These are phyloP conservation scores for Geococcyx californianus DNA, from an alignment of 2,113 vertebrate genomes.

Conservation along the genomic window DNA sequence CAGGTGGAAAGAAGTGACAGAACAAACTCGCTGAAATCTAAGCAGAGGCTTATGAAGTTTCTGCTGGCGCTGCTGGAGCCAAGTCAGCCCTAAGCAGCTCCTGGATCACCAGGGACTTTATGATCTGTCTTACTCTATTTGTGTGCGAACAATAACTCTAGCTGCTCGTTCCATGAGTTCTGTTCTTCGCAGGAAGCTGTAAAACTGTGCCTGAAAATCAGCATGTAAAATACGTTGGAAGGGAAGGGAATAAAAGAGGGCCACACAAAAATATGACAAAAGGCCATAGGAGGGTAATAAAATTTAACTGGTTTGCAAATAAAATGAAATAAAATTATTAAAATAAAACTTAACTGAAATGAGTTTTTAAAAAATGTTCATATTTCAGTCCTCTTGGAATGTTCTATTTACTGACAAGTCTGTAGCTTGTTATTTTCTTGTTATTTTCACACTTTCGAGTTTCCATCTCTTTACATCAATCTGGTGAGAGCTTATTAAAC, in stretches of 20 bases:
- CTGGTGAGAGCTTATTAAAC: constrained; percentile 72
- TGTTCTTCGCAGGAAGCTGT: constrained; percentile 42
- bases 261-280: constrained; percentile 2
- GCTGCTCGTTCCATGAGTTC: constrained; percentile 55
- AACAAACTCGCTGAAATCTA: constrained; percentile 37
- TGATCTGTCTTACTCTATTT: constrained; percentile 73
- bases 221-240: constrained; percentile 57
- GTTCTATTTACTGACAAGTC: constrained; percentile 66
- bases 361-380: constrained; percentile 39
- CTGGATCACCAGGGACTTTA: constrained; percentile 71
- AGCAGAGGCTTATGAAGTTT: constrained; percentile 60
- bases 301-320: constrained; percentile 14
- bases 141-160: constrained; percentile 74
- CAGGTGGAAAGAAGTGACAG: not conserved
- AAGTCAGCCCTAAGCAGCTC: constrained; percentile 68
- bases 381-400: constrained; percentile 58
- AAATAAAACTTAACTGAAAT: constrained; percentile 50
- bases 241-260: constrained; percentile 28
- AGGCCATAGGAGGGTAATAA: constrained; percentile 35
- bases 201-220: constrained; percentile 58
- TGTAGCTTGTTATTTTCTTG: constrained; percentile 34
- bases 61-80: constrained; percentile 57
- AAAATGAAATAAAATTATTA: constrained; percentile 16
- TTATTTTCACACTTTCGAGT: constrained; percentile 66
- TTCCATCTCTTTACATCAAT: constrained; percentile 60